Conservation (phyloP, 2,113 vertebrate genomes). For the Poeciliopsis retropinna region DNA sequence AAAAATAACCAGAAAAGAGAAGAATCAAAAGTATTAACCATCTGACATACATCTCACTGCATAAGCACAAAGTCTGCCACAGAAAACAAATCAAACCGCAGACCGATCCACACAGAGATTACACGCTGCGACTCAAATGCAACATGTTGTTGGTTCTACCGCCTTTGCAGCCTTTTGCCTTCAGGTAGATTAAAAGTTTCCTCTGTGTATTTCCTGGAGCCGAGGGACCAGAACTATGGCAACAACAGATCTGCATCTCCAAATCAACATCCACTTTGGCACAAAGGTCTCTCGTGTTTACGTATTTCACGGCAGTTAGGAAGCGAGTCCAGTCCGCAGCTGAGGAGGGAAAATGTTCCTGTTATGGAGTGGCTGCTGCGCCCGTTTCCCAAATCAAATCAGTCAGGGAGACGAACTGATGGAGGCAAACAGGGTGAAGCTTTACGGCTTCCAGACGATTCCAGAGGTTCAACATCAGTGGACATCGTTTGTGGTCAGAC, state of each 20-base stretch:
- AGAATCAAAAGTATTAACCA: slow-evolving; percentile 34
- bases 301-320: neutral
- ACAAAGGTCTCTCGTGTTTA: neutral
- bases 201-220: slow-evolving; percentile 37
- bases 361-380: neutral
- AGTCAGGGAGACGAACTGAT: slow-evolving; percentile 2
- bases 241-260: slow-evolving; percentile 33
- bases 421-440: neutral
- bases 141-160: neutral
- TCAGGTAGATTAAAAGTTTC: slow-evolving; percentile 28
- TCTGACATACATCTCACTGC: slow-evolving; percentile 3
- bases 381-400: slow-evolving; percentile 1
- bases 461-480: neutral
- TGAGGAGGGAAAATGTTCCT: neutral
- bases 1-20: too few relatives aligned
- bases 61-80: slow-evolving; percentile 4
- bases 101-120: too few relatives aligned
- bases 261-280: neutral
- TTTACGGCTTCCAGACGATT: neutral
- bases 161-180: neutral
- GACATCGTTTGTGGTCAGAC: neutral
- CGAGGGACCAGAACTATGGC: slow-evolving; percentile 31
- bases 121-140: neutral
- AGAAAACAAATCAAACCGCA: neutral
- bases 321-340: neutral